Base-by-base conservation (phyloP, 2,113 vertebrate species). In the Tetrao urogallus region DNA sequence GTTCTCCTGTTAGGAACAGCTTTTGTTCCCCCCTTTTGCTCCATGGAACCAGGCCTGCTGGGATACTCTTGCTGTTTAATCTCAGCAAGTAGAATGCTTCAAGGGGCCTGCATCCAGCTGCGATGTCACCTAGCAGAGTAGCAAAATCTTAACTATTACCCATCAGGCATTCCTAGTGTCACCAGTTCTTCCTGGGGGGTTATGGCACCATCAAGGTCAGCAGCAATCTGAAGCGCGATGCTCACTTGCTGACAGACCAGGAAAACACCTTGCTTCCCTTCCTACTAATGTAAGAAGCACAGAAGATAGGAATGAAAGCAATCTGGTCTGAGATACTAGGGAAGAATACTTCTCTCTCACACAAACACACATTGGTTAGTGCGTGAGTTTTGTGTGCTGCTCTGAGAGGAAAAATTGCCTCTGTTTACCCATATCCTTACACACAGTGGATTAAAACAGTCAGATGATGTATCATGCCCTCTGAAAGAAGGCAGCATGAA, bases 111-210 rank as follows among this genome's bases (percentile, higher is more conserved):
- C 14, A 4, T 34, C 67, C 45, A 43, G 54, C 42, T 14, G 3
- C 38, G 70, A 69, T 43, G 43, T 70, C 89, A 87, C 71, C 74
- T 60, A 38, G 36, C 47, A 93, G 60, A 93, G 56, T 69, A 61
- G 27, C 56, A 86, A 90, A 93, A 90, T 75, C 76, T 82, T 74
- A 93, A 77, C 67, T 67, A 75, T 56, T 89, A 54, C 40, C 63
- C 64, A 54, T 78, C 80, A 87, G 64, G 75, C 36, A 66, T 57
- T 94, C 75, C 40, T 72, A 56, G 40, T 25, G 69, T 58, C 60
- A 38, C 71, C 85, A 70, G 67, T 75, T 52, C 81, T 48, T 90
- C 67, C 47, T 78, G n/a, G 28, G n/a, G 27, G 36, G 70, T 71
- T 87, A 70, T 3, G 13, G 63, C 58, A 70, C n/a, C 42, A 76